A percentile compares a stretch with the other conserved stretches of the same genome.
These are phyloP conservation scores for Baronia brevicornis DNA, from an alignment of 2,888 invertebrate genomes.

Conservation along the genomic window DNA sequence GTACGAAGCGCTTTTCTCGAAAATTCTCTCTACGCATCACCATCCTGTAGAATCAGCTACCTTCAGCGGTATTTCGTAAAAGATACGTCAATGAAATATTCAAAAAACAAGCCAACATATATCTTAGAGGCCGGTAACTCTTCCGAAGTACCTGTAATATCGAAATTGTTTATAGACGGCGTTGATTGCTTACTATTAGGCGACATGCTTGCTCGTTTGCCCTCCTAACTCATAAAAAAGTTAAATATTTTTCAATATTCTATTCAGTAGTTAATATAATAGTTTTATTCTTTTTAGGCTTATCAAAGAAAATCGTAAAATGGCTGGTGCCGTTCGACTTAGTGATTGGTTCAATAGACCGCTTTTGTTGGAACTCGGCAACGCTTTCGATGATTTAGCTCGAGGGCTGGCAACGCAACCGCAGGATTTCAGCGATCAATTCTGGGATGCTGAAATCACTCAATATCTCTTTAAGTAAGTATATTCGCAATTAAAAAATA, in stretches of 20 bases:
- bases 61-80: too few relatives aligned
- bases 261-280: neutral
- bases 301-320: slow-evolving; percentile 73
- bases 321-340: slow-evolving; percentile 75
- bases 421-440: slow-evolving; percentile 84
- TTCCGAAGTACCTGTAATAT: too few relatives aligned
- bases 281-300: slow-evolving; percentile 59
- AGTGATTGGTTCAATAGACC: slow-evolving; percentile 84
- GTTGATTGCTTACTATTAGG: too few relatives aligned
- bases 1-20: too few relatives aligned
- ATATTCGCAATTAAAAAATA: too few relatives aligned
- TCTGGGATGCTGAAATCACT: slow-evolving; percentile 83
- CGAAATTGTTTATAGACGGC: too few relatives aligned
- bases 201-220: too few relatives aligned
- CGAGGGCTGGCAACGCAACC: slow-evolving; percentile 86
- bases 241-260: neutral
- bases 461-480: slow-evolving; percentile 61
- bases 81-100: too few relatives aligned
- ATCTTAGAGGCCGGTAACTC: too few relatives aligned
- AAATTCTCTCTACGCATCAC: too few relatives aligned
- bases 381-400: slow-evolving; percentile 82
- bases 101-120: too few relatives aligned
- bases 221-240: neutral
- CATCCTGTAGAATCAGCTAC: too few relatives aligned
- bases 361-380: slow-evolving; percentile 76